Evolutionary conservation across 2,113 vertebrate genomes (phyloP), one percentile per base, ranked within the genome.

Genomic region (Sceloporus tristichus): DNA sequence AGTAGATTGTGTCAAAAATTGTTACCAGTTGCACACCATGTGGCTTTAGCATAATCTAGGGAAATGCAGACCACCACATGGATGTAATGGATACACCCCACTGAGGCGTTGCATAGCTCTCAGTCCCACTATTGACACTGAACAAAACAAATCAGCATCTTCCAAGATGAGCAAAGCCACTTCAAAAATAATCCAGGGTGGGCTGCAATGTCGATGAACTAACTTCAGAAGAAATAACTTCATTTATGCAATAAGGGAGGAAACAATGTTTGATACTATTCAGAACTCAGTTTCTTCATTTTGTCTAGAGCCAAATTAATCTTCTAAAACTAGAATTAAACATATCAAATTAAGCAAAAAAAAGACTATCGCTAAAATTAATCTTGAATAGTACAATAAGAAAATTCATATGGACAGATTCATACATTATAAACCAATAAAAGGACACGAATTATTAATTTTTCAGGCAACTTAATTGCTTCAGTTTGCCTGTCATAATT

Each of bases 241-340:
- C 18, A 34, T 19, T 34, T 34, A 65, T 25, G 21, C 18, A 65
- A 40, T 19, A 65, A 65, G 56, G 0, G 59, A 9, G n/a, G 21
- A 81, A 81, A 81, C 23, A 38, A 16, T 80, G n/a, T 25, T 62
- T 62, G 54, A 21, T 18, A 86, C 56, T 82, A 29, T 53, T 80
- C 66, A 59, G 79, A 84, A 81, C 13, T 27, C 0, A 76, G 34
- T 65, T 75, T 29, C 29, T 65, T 42, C 1, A 40, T 29, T 75
- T 38, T 66, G 71, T 75, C 83, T 53, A 88, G 59, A 62, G 21
- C 6, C 10, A 54, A 71, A 3, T 0, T 85, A 76, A 59, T 79
- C 74, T 85, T 79, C 66, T 91, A 68, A 89, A 88, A 84, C 14
- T 2, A 34, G 82, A 8, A 88, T 29, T 8, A 59, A 59, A 59